Conservation (phyloP, 2,113 vertebrate genomes). For the Ceyx cyanopectus region DNA sequence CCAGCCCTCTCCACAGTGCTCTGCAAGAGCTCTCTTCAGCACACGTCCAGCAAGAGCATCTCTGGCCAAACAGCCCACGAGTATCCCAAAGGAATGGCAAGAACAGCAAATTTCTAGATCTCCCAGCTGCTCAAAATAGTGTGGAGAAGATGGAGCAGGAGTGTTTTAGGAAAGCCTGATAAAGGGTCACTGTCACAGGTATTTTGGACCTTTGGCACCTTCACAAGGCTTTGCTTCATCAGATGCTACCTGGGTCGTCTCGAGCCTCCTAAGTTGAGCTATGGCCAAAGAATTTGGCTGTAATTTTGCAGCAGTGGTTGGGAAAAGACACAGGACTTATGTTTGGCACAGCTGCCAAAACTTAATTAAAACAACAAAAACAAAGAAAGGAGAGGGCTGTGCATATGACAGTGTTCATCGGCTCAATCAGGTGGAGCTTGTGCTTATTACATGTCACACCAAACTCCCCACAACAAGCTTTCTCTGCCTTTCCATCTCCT, state of each 20-base stretch:
- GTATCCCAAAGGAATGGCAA: accelerated
- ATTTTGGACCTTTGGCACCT: not conserved
- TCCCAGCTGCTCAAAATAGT: not conserved
- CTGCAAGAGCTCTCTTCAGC: not conserved
- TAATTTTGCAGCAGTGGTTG: not conserved
- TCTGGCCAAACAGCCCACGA: accelerated
- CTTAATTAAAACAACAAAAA: conserved; percentile 37
- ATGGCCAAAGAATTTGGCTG: not conserved
- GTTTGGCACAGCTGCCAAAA: not conserved
- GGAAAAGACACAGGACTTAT: not conserved
- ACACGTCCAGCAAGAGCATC: accelerated
- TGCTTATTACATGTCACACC: not conserved
- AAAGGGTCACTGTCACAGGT: accelerated
- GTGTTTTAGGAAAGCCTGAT: not conserved
- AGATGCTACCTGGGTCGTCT: not conserved
- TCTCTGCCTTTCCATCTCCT: conserved; percentile 25
- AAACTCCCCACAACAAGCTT: not conserved
- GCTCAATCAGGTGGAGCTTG: not conserved
- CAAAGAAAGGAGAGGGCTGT: not conserved
- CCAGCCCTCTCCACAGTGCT: accelerated
- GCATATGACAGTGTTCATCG: not conserved
- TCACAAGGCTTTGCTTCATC: not conserved
- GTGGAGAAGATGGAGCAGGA: not conserved
- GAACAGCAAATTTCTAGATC: not conserved
- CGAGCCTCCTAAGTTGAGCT: accelerated